Base-by-base conservation (phyloP, 1,140 invertebrate species). In the Bombus haemorrhoidalis region DNA sequence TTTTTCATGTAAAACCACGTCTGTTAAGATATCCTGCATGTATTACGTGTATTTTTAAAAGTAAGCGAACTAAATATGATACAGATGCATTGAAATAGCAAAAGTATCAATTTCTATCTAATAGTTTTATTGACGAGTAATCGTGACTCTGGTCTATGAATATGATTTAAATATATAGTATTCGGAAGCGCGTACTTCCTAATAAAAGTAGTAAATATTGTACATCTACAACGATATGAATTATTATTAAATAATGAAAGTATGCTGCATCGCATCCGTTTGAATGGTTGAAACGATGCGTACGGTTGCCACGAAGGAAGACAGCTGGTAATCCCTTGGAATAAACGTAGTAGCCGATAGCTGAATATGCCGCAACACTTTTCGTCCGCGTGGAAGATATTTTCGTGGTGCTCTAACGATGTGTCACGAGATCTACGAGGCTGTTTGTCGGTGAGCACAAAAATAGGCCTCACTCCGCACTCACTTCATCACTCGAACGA, bases 401-500 rank as follows among this genome's bases (percentile, higher is more conserved):
- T 93, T 93, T 90, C 80, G 89, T 88, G 82, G 80, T 53, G 82
- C 90, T 90, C 86, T 93, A 93, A 93, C 91, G 91, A 93, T 78
- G 90, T 93, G 91, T 90, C 92, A 82, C 89, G 89, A 93, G 91
- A 94, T 93, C 88, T 93, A 93, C 90, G 93, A 93, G 92, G 89
- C 88, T 93, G 93, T 94, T 93, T 93, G 93, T 92, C 91, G 91
- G 89, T 78, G 89, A 87, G 88, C 86, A 90, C 93, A 92, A 94
- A 94, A 94, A 94, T 94, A 94, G 93, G 91, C 85, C 90, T 94
- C 93, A 93, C 92, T 94, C 93, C n/a, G 87, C 92, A 93, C 93
- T 92, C 91, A 92, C 92, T 94, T 93, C 91, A 92, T 93, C 92
- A 93, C 90, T 91, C 88, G 83, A 73, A 59, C 82, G 57, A 47